A percentile compares a stretch with the other conserved stretches of the same genome.
Conservation (phyloP, 2,797 vertebrate genomes). For the Orestias chungarensis region DNA sequence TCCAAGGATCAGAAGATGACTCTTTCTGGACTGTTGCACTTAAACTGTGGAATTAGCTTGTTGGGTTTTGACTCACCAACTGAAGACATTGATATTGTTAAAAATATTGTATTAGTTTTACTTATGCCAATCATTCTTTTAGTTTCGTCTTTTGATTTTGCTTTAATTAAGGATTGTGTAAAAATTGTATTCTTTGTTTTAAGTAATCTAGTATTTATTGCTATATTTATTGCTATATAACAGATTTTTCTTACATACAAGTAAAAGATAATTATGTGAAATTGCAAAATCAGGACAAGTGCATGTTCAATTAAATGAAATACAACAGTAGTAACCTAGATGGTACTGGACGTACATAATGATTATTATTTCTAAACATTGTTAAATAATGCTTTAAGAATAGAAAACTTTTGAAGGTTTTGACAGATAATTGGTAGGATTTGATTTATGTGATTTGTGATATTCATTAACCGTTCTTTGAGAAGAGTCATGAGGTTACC, state of each 20-base stretch:
- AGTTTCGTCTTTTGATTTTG: background rate
- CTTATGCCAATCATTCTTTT: no score
- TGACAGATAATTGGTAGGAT: background rate
- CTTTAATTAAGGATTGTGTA: background rate
- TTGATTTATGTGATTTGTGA: background rate
- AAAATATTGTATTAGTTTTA: background rate
- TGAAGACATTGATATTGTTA: background rate
- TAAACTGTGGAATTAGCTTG: no score
- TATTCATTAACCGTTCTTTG: constrained; percentile 2
- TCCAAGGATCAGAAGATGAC: no score
- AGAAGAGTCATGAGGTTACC: background rate
- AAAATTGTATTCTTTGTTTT: background rate
- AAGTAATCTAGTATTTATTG: background rate
- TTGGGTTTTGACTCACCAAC: background rate
- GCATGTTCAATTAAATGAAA: background rate
- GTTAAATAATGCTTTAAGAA: background rate
- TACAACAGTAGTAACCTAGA: background rate
- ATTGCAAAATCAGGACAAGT: background rate
- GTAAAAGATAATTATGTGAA: background rate
- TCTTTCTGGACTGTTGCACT: no score
- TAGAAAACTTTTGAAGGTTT: background rate
- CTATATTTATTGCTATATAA: background rate
- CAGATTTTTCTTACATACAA: background rate
- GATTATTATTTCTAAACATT: background rate
- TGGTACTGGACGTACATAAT: background rate